phyloP scores from a whole-genome alignment of 2,797 vertebrate species.

The Lepilemur ruficaudatus region DNA sequence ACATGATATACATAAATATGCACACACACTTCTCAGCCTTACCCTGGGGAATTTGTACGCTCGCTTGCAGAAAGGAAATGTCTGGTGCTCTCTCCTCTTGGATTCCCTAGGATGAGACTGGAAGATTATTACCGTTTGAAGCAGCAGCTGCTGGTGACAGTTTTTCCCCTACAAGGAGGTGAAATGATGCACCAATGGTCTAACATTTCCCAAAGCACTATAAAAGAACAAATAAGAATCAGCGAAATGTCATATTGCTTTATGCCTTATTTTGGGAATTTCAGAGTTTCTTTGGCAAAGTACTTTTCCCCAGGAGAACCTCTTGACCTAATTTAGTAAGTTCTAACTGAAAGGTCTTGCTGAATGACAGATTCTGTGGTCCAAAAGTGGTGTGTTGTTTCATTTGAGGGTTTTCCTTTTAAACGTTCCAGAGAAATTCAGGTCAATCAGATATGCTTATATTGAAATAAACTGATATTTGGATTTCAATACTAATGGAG shows the following conservation, averaged over 20 bases:
- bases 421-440: neutral
- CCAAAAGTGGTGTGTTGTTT: neutral
- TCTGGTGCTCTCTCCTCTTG: neutral
- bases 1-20: neutral
- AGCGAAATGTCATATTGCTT: neutral
- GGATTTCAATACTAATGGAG: constrained; percentile 1
- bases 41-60: neutral
- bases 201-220: constrained; percentile 30
- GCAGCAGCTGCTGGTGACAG: neutral
- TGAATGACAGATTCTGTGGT: neutral
- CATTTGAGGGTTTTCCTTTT: constrained; percentile 31
- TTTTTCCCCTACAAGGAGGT: constrained; percentile 26
- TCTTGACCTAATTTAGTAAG: constrained; percentile 52
- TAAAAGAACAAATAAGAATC: constrained; percentile 13
- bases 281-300: constrained; percentile 43
- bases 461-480: constrained; percentile 30
- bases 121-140: constrained; percentile 29
- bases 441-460: constrained; percentile 3
- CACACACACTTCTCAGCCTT: neutral
- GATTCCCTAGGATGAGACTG: neutral
- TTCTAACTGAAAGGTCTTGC: constrained; percentile 33
- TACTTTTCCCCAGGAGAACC: neutral
- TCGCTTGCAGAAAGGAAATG: neutral
- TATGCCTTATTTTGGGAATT: constrained; percentile 53
- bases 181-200: constrained; percentile 34